Evolutionary conservation across 1,140 invertebrate species (phyloP).

Genomic region (Homarus americanus): DNA sequence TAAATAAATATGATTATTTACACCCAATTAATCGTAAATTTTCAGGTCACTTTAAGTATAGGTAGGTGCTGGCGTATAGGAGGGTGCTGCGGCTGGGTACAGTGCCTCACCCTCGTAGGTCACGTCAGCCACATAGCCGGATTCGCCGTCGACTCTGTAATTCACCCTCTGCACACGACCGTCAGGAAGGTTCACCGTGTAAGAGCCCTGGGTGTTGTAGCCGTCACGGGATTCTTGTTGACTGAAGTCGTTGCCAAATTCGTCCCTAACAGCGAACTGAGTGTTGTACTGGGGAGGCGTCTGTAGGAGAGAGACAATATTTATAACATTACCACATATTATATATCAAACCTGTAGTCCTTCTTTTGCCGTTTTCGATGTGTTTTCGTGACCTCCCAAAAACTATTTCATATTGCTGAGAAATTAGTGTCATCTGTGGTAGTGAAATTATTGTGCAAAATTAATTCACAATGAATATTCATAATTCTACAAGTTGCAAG

Average conservation of each 20-base stretch:
- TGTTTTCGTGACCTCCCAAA: not conserved
- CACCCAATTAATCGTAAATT: too few relatives aligned
- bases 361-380: too few relatives aligned
- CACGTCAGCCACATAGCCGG: not conserved
- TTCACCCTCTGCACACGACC: not conserved
- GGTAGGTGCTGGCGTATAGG: not conserved
- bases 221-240: not conserved
- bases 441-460: not conserved
- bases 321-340: too few relatives aligned
- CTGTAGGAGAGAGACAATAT: not conserved
- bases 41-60: too few relatives aligned
- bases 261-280: not conserved
- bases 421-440: not conserved
- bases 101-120: not conserved
- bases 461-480: not conserved
- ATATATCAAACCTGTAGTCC: too few relatives aligned
- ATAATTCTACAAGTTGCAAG: not conserved
- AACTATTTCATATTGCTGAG: not conserved
- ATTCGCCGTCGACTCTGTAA: not conserved
- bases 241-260: not conserved
- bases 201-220: constrained; percentile 3
- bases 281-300: constrained; percentile 3
- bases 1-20: too few relatives aligned
- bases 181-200: not conserved
- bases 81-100: not conserved